Evolutionary conservation across 2,888 invertebrate genomes (phyloP), one percentile per base, ranked within the genome.

Genomic region (Pseudanteris insignis): DNA sequence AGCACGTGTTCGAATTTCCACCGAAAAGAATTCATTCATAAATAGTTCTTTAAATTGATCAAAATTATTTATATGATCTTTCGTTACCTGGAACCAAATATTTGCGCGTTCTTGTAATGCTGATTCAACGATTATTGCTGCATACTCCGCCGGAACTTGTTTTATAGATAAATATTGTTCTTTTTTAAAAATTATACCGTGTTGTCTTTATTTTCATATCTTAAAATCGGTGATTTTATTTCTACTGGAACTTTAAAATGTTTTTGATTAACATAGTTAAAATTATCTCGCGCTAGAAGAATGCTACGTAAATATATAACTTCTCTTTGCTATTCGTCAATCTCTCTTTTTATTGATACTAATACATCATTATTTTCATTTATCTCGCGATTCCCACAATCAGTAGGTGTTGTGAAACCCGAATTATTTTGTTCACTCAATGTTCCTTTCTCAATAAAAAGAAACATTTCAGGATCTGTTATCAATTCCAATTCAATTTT

Each of bases 1-100:
- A n/a, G 26, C 38, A 10, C 25, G 38, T n/a, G 38, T 14, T 2
- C 38, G 38, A 38, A 38, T 38, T 8, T 26, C 38, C 2, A 38
- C 26, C 4, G 26, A 38, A 38, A 38, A 26, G 26, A 38, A 38
- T 13, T 38, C 26, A 7, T 38, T 38, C 13, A 26, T 14, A 14
- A 38, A 38, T 13, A 6, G n/a, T 14, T 26, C 13, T 38, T 38
- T 37, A 37, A 37, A 37, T 25, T 37, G 37, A 5, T 11, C 6
- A 24, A 24, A 37, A 24, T 21, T 37, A 12, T 37, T 7, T 11
- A 37, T 24, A 11, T 24, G 9, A 24, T n/a, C 3, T 21, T 37
- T 37, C 3, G 21, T 24, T 37, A 37, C 6, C n/a, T 37, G 37
- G 24, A 11, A 37, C 37, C 37, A 37, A 11, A 38, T 13, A 26